Evolutionary conservation across 2,888 invertebrate genomes (phyloP), one percentile per base, ranked within the genome.

Genomic region (Sceliomorpha sp.): DNA sequence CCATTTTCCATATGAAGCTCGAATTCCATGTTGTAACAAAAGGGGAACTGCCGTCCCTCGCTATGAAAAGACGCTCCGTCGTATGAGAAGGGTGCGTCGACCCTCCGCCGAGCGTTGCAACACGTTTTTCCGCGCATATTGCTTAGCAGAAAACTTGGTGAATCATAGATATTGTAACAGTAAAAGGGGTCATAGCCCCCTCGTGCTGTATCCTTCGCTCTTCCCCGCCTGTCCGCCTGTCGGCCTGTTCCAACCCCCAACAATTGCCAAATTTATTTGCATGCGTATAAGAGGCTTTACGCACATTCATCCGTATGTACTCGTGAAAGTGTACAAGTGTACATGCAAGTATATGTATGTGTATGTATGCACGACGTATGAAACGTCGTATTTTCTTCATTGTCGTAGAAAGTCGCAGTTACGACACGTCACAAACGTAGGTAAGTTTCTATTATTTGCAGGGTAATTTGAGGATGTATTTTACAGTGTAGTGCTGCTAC

Each of bases 141-240:
- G 55, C 44, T n/a, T 40, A 34, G 13, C 31, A 17, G 53, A 69
- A 53, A 58, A 64, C 42, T 67, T 62, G 62, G 53, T 63, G 63
- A 63, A 44, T 69, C 62, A 63, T 47, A 37, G 59, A 50, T 63
- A 59, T 53, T 47, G 58, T 47, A 40, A 56, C 32, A 9, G 12
- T 10, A 40, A 58, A 59, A 62, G 37, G 63, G 69, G 69, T 70
- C 69, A 64, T 48, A 63, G 53, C 51, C 56, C n/a, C n/a, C n/a
- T n/a, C n/a, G n/a, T n/a, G n/a, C n/a, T n/a, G n/a, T n/a, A n/a
- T n/a, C n/a, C n/a, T n/a, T n/a, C n/a, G n/a, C n/a, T n/a, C n/a
- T n/a, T n/a, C n/a, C n/a, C n/a, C n/a, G n/a, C n/a, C n/a, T n/a
- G n/a, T n/a, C n/a, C n/a, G n/a, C n/a, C n/a, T n/a, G n/a, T 45